phyloP scores from a whole-genome alignment of 2,113 vertebrate genomes.

The Gallinago paraguaiae region DNA sequence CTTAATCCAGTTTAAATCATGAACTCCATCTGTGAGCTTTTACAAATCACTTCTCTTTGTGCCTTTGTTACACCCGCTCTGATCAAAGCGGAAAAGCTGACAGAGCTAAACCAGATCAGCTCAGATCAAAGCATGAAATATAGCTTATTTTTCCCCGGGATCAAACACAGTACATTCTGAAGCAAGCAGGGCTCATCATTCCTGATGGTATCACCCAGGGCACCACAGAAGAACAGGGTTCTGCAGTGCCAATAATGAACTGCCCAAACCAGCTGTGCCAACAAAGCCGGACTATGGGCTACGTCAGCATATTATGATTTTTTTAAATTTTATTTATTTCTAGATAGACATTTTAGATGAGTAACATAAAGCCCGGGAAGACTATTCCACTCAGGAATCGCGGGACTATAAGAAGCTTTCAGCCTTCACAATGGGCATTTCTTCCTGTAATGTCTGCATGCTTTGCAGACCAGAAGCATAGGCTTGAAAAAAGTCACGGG shows the following conservation, averaged over 20 bases:
- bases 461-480: neutral
- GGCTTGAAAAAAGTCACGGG: neutral
- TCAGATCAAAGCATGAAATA: neutral
- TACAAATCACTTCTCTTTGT: neutral
- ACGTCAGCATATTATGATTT: neutral
- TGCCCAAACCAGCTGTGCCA: neutral
- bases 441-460: neutral
- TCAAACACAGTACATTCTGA: neutral
- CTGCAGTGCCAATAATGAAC: neutral
- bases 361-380: neutral
- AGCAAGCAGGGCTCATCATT: neutral
- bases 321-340: neutral
- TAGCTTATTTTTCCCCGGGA: neutral
- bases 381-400: fast-evolving
- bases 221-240: neutral
- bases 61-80: neutral
- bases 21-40: neutral
- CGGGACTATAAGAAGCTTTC: neutral
- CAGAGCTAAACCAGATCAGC: neutral
- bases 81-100: neutral
- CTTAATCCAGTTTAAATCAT: neutral
- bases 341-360: neutral
- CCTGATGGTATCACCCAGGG: neutral
- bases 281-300: neutral
- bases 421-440: neutral